Percentiles rank a stretch among this genome's conserved stretches.
Conservation (phyloP, 2,888 invertebrate species). For the Tryphoninae sp. region DNA sequence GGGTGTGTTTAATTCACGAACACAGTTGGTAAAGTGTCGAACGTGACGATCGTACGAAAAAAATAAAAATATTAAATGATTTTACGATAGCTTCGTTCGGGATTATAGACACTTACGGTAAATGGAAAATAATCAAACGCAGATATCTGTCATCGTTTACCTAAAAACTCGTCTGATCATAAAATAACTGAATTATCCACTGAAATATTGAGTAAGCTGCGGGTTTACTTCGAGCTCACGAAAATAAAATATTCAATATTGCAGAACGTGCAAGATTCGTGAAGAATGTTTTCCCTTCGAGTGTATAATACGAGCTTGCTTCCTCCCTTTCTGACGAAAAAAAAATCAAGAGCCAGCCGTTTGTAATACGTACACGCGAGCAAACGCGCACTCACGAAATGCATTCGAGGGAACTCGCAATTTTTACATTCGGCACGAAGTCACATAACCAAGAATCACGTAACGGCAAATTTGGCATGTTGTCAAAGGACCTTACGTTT, state of each 20-base stretch:
- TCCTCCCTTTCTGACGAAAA: neutral
- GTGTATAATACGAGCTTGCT: neutral
- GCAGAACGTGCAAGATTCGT: neutral
- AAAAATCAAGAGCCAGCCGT: neutral
- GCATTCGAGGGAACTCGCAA: neutral
- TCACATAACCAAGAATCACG: conserved; percentile 29
- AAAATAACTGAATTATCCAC: too few relatives aligned
- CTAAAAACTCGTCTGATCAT: too few relatives aligned
- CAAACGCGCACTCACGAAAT: conserved; percentile 10
- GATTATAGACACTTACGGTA: too few relatives aligned
- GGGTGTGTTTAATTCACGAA: too few relatives aligned
- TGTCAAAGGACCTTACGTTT: conserved; percentile 37
- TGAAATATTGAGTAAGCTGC: too few relatives aligned
- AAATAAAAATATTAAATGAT: too few relatives aligned
- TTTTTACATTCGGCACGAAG: conserved; percentile 8
- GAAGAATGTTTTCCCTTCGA: neutral
- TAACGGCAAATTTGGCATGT: conserved; percentile 49
- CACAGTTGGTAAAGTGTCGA: too few relatives aligned
- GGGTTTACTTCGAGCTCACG: neutral
- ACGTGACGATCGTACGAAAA: too few relatives aligned
- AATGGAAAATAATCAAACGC: too few relatives aligned
- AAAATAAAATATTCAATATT: neutral
- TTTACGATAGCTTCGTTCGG: too few relatives aligned
- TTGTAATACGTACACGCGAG: neutral
- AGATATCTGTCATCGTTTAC: too few relatives aligned